Evolutionary conservation across 2,888 invertebrate species (phyloP).

Genomic region (Dynastes tityus): DNA sequence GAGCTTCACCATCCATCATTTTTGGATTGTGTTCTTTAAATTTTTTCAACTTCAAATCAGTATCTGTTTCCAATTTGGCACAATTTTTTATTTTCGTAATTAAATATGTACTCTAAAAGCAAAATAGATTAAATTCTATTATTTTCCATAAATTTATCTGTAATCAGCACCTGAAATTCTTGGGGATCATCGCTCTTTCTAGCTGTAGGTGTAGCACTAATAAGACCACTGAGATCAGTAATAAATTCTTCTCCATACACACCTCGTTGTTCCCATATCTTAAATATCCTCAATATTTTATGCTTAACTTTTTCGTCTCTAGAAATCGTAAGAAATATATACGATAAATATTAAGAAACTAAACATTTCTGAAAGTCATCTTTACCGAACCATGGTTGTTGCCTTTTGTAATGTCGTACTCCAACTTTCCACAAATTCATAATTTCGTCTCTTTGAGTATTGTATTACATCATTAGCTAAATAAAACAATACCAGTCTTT

Average conservation of each 20-base stretch:
- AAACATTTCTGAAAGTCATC: conserved; percentile 5
- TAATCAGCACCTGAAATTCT: conserved; percentile 81
- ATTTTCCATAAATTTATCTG: conserved; percentile 14
- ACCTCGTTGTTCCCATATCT: conserved; percentile 95
- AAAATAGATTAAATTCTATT: conserved; percentile 46
- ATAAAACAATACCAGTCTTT: conserved; percentile 92
- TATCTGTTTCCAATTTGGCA: conserved; percentile 81
- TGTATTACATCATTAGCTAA: conserved; percentile 98
- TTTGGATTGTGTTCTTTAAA: conserved; percentile 80
- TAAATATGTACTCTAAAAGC: conserved; percentile 78
- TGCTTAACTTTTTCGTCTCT: conserved; percentile 92
- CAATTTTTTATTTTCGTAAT: conserved; percentile 85
- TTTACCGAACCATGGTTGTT: conserved; percentile 87
- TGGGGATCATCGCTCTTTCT: conserved; percentile 79
- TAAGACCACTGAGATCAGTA: conserved; percentile 86
- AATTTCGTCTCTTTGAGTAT: conserved; percentile 93
- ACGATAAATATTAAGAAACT: neutral
- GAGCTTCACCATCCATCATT: conserved; percentile 82
- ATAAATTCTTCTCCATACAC: conserved; percentile 94
- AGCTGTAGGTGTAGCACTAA: conserved; percentile 84
- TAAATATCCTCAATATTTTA: conserved; percentile 91
- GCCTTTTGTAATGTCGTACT: conserved; percentile 93
- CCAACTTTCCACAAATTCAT: conserved; percentile 94
- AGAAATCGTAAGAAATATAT: conserved; percentile 57
- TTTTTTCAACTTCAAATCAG: conserved; percentile 79